Evolutionary conservation across 2,113 vertebrate genomes (phyloP).

Genomic region (Probosciger aterrimus): DNA sequence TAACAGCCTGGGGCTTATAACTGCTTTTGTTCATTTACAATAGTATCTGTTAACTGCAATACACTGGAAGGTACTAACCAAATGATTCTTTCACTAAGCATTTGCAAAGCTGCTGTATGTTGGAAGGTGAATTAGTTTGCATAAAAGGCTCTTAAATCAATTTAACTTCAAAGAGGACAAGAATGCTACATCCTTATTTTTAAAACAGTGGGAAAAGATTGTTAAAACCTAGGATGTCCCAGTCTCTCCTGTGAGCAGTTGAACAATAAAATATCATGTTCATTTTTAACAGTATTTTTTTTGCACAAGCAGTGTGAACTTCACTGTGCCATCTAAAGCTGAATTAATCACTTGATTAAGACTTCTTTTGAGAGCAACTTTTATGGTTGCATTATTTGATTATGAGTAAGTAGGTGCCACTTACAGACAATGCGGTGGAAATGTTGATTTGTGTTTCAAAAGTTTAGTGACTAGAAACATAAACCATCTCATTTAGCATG

Average conservation of each 20-base stretch:
- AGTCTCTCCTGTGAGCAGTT: background rate
- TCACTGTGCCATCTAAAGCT: background rate
- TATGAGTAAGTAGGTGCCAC: background rate
- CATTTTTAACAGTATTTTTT: background rate
- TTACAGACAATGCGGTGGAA: background rate
- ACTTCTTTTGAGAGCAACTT: background rate
- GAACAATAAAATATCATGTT: background rate
- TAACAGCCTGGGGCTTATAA: background rate
- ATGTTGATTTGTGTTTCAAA: background rate
- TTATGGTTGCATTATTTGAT: background rate
- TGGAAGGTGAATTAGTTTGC: background rate
- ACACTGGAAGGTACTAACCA: background rate
- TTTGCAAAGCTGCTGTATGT: background rate
- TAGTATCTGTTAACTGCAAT: background rate
- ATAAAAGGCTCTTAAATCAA: background rate
- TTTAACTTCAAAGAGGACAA: background rate
- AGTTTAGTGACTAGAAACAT: background rate
- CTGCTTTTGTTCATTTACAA: background rate
- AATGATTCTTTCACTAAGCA: background rate
- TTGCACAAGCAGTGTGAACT: background rate
- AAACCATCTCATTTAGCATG: background rate
- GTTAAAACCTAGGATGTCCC: background rate
- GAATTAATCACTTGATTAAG: background rate
- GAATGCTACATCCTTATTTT: background rate
- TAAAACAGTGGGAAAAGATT: background rate